Percentiles rank a stretch among this genome's conserved stretches.
Conservation (phyloP, 2,888 invertebrate genomes). For the Pterostichus niger region DNA sequence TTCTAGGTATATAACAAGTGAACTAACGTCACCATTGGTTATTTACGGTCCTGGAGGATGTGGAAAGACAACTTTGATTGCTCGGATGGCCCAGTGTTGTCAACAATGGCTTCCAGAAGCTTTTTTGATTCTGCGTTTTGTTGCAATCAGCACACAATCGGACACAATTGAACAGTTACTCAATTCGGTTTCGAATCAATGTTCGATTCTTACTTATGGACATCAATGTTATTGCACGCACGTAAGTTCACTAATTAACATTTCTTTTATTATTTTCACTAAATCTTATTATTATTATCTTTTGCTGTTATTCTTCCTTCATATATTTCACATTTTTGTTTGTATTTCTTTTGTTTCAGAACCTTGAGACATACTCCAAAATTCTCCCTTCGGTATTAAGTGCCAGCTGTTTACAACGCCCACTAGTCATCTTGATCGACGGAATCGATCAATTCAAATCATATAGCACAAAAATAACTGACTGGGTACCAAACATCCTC, state of each 20-base stretch:
- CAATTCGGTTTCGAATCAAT: conserved; percentile 87
- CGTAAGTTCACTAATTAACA: conserved; percentile 75
- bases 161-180: conserved; percentile 85
- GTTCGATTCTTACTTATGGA: conserved; percentile 85
- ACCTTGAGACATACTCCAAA: conserved; percentile 85
- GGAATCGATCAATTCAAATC: conserved; percentile 84
- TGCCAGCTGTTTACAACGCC: conserved; percentile 80
- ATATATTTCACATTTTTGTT: too few relatives aligned
- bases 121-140: conserved; percentile 80
- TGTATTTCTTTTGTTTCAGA: conserved; percentile 78
- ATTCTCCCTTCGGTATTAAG: conserved; percentile 80
- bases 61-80: conserved; percentile 90
- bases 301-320: too few relatives aligned
- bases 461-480: conserved; percentile 81
- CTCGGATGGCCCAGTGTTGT: conserved; percentile 84
- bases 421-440: conserved; percentile 87
- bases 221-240: conserved; percentile 82
- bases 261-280: conserved; percentile 24
- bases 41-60: conserved; percentile 89
- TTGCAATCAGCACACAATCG: conserved; percentile 83
- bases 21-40: conserved; percentile 83
- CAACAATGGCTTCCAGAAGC: conserved; percentile 83
- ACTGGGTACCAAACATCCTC: conserved; percentile 88
- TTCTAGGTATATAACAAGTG: conserved; percentile 83
- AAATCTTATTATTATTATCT: too few relatives aligned